phyloP scores from a whole-genome alignment of 2,797 vertebrate genomes.

The Dallia pectoralis region DNA sequence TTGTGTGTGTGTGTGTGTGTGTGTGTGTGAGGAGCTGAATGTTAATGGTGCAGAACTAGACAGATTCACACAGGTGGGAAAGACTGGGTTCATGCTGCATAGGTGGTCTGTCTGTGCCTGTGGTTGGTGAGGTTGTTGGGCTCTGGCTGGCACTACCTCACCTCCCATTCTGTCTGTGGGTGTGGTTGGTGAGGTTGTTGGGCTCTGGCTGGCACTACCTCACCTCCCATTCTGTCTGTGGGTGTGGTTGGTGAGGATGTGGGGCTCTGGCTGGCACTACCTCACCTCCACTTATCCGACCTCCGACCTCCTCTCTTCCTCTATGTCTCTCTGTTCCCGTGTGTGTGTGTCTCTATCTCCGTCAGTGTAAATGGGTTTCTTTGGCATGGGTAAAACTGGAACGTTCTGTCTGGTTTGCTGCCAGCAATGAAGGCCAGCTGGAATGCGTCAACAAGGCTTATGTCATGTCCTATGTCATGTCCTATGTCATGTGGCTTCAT shows the following conservation, averaged over 20 bases:
- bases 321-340: no score
- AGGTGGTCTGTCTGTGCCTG: constrained; percentile 47
- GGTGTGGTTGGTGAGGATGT: constrained; percentile 29
- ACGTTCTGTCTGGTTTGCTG: no score
- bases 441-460: no score
- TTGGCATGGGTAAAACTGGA: no score
- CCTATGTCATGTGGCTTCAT: no score
- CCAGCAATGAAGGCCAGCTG: no score
- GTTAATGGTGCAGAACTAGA: constrained; percentile 63
- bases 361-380: no score
- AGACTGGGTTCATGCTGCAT: constrained; percentile 20
- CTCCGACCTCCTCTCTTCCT: neutral
- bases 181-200: constrained; percentile 28
- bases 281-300: neutral
- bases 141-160: neutral
- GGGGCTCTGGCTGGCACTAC: neutral
- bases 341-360: no score
- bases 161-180: neutral
- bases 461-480: no score
- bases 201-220: neutral
- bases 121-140: constrained; percentile 26
- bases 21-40: constrained; percentile 36
- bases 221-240: neutral
- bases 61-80: constrained; percentile 15
- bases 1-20: no score